Evolutionary conservation across 1,140 invertebrate species (phyloP).

Genomic region (Saccostrea echinata): DNA sequence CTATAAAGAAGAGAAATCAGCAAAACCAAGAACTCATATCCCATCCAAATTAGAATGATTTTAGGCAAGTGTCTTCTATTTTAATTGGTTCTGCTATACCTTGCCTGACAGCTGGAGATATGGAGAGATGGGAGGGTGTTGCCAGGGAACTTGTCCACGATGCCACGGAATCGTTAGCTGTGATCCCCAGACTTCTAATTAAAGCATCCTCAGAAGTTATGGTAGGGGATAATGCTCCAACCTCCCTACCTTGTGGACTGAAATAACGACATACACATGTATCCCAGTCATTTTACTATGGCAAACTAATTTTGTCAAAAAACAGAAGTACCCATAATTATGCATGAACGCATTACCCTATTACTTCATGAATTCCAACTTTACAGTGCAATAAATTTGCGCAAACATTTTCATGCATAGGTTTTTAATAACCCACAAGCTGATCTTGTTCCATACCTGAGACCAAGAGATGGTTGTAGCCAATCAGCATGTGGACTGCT

Average conservation of each 20-base stretch:
- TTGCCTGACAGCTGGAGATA: neutral
- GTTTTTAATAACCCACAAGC: too few relatives aligned
- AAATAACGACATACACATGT: neutral
- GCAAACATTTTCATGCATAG: too few relatives aligned
- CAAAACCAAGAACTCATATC: too few relatives aligned
- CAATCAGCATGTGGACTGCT: neutral
- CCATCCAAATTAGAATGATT: too few relatives aligned
- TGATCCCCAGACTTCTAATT: constrained; percentile 51
- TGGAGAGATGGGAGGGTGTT: constrained; percentile 50
- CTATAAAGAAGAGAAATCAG: too few relatives aligned
- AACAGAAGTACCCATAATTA: too few relatives aligned
- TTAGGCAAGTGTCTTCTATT: too few relatives aligned
- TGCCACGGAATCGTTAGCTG: constrained; percentile 41
- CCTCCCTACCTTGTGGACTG: neutral
- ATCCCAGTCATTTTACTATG: neutral
- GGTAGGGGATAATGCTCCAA: neutral
- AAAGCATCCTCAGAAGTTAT: constrained; percentile 6
- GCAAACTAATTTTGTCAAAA: too few relatives aligned
- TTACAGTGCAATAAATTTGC: too few relatives aligned
- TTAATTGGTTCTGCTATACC: neutral
- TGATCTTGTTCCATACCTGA: neutral
- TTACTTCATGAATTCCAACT: too few relatives aligned
- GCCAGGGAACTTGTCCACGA: constrained; percentile 67
- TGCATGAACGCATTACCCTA: too few relatives aligned
- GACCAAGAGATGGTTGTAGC: neutral